A percentile compares a stretch with the other conserved stretches of the same genome.
phyloP scores from a whole-genome alignment of 2,888 invertebrate genomes.

The Odontocerum albicorne region DNA sequence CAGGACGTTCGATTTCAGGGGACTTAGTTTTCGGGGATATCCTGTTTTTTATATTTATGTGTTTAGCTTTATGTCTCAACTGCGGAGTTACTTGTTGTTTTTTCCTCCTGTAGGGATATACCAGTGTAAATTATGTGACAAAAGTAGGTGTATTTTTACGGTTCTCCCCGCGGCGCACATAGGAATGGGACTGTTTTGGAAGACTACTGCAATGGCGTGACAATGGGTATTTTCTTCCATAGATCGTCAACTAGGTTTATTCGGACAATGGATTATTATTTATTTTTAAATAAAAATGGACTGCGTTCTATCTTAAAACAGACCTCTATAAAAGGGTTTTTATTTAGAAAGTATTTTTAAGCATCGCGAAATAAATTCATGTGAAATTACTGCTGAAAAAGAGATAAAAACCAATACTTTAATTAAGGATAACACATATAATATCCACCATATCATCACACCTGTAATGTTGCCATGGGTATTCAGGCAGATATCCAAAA shows the following conservation, averaged over 20 bases:
- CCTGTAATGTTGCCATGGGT: no score
- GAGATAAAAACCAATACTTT: no score
- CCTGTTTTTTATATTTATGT: slow-evolving; percentile 37
- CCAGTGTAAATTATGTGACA: slow-evolving; percentile 36
- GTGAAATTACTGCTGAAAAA: no score
- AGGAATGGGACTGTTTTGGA: slow-evolving; percentile 10
- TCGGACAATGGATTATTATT: no score
- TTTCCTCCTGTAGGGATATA: slow-evolving; percentile 21
- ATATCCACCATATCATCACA: no score
- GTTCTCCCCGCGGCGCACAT: slow-evolving; percentile 20
- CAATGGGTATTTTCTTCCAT: slow-evolving; percentile 7
- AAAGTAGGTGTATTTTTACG: slow-evolving; percentile 35
- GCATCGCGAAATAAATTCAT: no score
- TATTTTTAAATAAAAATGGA: no score
- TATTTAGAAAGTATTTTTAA: no score
- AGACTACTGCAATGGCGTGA: slow-evolving; percentile 17
- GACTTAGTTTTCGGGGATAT: slow-evolving; percentile 33
- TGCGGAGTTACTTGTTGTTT: slow-evolving; percentile 28
- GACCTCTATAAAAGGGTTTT: no score
- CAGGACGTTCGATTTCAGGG: slow-evolving; percentile 37
- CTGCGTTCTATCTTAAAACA: no score
- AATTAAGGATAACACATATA: no score
- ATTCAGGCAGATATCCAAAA: no score
- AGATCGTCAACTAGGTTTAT: slow-evolving; percentile 2
- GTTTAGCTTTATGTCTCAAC: slow-evolving; percentile 37